Evolutionary conservation across 1,140 invertebrate species (phyloP).

Genomic region (Drosophila ananassae): DNA sequence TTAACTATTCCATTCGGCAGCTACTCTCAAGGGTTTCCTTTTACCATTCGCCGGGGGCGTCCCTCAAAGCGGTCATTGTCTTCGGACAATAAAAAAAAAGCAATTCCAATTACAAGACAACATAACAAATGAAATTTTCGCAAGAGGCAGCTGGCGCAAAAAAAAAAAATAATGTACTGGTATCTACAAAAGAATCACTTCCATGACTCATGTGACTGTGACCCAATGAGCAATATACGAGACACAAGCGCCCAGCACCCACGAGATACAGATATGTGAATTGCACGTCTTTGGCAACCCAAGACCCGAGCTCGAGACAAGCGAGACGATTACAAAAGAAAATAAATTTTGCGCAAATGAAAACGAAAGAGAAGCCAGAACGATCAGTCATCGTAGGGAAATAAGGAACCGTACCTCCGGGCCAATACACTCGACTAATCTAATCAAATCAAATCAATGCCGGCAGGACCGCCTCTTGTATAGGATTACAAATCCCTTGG

Average conservation of each 20-base stretch:
- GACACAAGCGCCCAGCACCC: constrained; percentile 51
- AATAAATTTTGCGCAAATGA: constrained; percentile 77
- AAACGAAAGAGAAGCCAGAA: constrained; percentile 38
- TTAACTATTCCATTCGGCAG: constrained; percentile 3
- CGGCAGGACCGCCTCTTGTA: constrained; percentile 40
- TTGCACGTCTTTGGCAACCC: constrained; percentile 58
- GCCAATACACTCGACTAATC: constrained; percentile 58
- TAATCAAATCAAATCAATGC: constrained; percentile 76
- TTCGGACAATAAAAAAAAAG: constrained; percentile 58
- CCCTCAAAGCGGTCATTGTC: constrained; percentile 57
- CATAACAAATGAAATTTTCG: constrained; percentile 61
- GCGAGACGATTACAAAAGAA: constrained; percentile 73
- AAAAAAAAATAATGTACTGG: constrained; percentile 23
- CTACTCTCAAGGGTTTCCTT: constrained; percentile 43
- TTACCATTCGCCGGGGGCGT: constrained; percentile 35
- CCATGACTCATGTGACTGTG: constrained; percentile 71
- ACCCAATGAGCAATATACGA: constrained; percentile 74
- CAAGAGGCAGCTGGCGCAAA: constrained; percentile 60
- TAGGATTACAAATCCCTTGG: constrained; percentile 29
- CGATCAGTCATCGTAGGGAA: constrained; percentile 71
- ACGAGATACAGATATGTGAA: constrained; percentile 58
- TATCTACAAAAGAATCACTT: constrained; percentile 56
- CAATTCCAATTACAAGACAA: constrained; percentile 68
- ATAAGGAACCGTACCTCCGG: constrained; percentile 34
- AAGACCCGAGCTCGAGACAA: constrained; percentile 67